Evolutionary conservation across 2,888 invertebrate genomes (phyloP), one percentile per base, ranked within the genome.

Genomic region (Caenorhabditis uteleia): DNA sequence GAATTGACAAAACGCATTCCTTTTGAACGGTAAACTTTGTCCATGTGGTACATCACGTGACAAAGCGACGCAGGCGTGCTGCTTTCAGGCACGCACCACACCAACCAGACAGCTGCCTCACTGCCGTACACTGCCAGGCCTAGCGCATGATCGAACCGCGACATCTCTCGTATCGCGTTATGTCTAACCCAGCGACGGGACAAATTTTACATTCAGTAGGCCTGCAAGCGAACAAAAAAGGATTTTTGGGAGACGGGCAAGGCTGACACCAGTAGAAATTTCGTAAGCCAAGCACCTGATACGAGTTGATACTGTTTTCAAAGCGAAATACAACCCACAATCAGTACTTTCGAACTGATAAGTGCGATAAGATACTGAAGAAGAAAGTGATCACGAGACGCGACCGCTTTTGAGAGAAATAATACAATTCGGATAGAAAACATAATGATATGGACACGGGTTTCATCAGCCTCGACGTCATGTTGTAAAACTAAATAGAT

Each of bases 41-140:
- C n/a, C n/a, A n/a, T n/a, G n/a, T n/a, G n/a, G n/a, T n/a, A n/a
- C n/a, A n/a, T n/a, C n/a, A n/a, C n/a, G n/a, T n/a, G n/a, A n/a
- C n/a, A 39, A 49, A 49, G 49, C 57, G 50, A 57, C 46, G 45
- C 44, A 21, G 10, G 43, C 42, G 56, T 49, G n/a, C n/a, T 48
- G 44, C 49, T 36, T 48, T 23, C 44, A 39, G 56, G 49, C 55
- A 48, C 44, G 53, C 55, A 43, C 42, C 46, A 43, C 51, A 29
- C 26, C 46, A 54, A 54, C 60, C 60, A 60, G 60, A 60, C 60
- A 60, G 60, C 60, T 60, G 60, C 60, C 60, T 54, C 33, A 43
- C 51, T 50, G 45, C 51, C 51, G 59, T 59, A 59, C 59, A 53
- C 47, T 40, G 45, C 50, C 47, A 39, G 50, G 18, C 45, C 43